phyloP scores from a whole-genome alignment of 1,140 invertebrate genomes.

The Pseudachorutes palmiensis region DNA sequence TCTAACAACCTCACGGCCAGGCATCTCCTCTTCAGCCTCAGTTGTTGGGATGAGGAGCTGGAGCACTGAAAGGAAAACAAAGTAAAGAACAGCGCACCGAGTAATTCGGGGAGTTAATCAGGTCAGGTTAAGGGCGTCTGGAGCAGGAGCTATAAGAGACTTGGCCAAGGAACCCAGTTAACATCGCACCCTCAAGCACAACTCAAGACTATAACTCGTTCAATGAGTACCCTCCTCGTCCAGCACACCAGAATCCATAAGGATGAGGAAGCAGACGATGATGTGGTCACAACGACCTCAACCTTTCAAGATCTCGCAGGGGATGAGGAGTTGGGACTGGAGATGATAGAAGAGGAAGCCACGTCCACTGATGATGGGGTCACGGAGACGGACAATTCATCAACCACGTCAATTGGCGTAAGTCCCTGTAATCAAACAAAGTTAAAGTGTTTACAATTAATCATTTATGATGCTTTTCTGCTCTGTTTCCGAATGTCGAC shows the following conservation, averaged over 20 bases:
- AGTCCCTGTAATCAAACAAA: too few relatives aligned
- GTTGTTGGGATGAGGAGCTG: background rate
- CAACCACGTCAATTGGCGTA: background rate
- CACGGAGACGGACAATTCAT: background rate
- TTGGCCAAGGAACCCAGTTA: background rate
- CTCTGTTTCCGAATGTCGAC: too few relatives aligned
- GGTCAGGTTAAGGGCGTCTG: background rate
- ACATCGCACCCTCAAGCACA: background rate
- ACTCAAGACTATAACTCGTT: background rate
- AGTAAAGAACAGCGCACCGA: background rate
- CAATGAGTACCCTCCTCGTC: constrained; percentile 5
- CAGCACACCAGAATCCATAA: constrained; percentile 2
- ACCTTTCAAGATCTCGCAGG: background rate
- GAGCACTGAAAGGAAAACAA: background rate
- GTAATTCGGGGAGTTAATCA: background rate
- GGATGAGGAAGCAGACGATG: background rate
- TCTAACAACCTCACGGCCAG: background rate
- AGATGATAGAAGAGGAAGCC: too few relatives aligned
- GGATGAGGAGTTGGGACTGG: background rate
- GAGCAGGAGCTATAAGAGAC: too few relatives aligned
- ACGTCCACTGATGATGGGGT: background rate
- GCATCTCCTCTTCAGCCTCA: background rate
- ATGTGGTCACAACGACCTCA: background rate
- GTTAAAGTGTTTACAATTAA: too few relatives aligned
- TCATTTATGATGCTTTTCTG: too few relatives aligned